Base-by-base conservation (phyloP, 30 jellyfish, hydroid and myxozoan species). In the Catostylus mosaicus region DNA sequence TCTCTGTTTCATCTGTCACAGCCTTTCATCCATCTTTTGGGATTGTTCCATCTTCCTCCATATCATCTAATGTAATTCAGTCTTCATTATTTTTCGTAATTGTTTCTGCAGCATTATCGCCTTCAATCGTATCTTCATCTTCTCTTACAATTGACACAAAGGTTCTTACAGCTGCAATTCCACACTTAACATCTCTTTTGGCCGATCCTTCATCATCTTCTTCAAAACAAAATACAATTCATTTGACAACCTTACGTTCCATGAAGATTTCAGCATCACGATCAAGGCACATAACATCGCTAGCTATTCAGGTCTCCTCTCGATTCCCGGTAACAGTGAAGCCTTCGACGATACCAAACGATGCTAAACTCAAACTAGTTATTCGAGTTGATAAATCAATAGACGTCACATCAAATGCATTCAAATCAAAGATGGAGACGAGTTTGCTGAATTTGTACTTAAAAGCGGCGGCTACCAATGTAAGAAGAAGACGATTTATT, bases 401-500 rank as follows among this genome's bases (percentile, higher is more conserved):
- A 29, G 47, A 46, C 0, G 48, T 72, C 0, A 45, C 70, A 48
- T 11, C 52, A 18, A 10, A 57, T 0, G 30, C 23, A 23, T 72
- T 72, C 69, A 72, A 19, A 0, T 22, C 32, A 32, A 26, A 46
- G 45, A 29, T 72, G 73, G 59, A 12, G 70, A 10, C 11, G 34
- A 47, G 50, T 11, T 30, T 72, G 34, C 35, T 45, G 59, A 54
- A 19, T 45, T 30, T 72, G 3, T 72, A 45, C 23, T 2, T 22
- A 4, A 24, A 37, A 7, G 84, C 71, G 34, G 33, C 27, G 11
- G 65, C n/a, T n/a, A n/a, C 66, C 7, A 36, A 69, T 16, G 35
- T 32, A 22, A 40, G 82, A 69, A 69, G 65, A 46, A 23, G 45
- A 69, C 22, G 82, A 69, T 22, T 14, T 1, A 20, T 69, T n/a